Evolutionary conservation across 1,140 invertebrate species (phyloP).

Genomic region (Sycophila sp.): DNA sequence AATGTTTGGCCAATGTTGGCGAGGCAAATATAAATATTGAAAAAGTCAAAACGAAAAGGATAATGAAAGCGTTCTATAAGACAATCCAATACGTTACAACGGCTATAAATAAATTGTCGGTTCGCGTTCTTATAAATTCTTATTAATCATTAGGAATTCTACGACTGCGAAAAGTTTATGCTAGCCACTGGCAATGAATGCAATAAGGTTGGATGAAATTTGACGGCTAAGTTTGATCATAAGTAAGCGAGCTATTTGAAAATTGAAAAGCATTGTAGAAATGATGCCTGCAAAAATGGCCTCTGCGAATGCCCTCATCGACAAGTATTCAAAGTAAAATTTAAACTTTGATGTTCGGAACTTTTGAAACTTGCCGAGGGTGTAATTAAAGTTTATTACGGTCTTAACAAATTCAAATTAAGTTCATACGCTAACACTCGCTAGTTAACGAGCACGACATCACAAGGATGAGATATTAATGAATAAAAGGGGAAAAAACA

Average conservation of each 20-base stretch:
- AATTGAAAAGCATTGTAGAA: constrained; percentile 19
- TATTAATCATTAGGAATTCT: too few species aligned
- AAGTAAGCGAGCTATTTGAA: not conserved
- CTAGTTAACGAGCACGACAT: not conserved
- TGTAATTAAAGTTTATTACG: constrained; percentile 21
- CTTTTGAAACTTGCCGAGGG: not conserved
- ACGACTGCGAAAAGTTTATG: too few species aligned
- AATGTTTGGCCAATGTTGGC: too few species aligned
- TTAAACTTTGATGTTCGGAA: constrained; percentile 25
- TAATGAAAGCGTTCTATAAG: too few species aligned
- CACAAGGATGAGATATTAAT: not conserved
- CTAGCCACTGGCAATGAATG: too few species aligned
- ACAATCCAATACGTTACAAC: too few species aligned
- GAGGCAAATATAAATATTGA: too few species aligned
- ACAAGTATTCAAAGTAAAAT: constrained; percentile 18
- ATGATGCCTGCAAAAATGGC: constrained; percentile 2
- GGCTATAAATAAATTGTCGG: too few species aligned
- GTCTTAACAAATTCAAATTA: constrained; percentile 25
- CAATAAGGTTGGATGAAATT: not conserved
- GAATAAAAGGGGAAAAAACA: not conserved
- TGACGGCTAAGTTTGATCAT: not conserved
- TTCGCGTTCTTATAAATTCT: too few species aligned
- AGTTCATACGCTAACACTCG: constrained; percentile 10
- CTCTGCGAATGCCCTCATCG: constrained; percentile 4
- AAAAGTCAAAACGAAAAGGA: too few species aligned